Percentiles rank a stretch among this genome's conserved stretches.
These are phyloP conservation scores for Allygus modestus DNA, from an alignment of 2,888 invertebrate species.

Conservation along the genomic window DNA sequence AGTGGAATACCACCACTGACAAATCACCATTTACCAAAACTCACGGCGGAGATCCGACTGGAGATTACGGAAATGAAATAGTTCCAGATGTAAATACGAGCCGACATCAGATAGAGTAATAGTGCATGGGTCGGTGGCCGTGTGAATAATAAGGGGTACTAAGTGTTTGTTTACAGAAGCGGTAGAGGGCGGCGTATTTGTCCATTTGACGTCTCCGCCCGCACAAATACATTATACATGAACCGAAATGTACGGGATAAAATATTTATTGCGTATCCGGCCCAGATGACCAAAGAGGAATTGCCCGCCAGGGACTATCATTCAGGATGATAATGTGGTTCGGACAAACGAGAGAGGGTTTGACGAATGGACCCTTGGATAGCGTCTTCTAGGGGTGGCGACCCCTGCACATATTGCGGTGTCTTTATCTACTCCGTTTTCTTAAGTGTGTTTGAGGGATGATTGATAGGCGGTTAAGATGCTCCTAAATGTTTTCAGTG, in stretches of 20 bases:
- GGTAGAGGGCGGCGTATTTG: neutral
- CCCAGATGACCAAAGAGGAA: slow-evolving; percentile 22
- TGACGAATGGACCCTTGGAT: neutral
- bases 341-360: slow-evolving; percentile 8
- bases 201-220: neutral
- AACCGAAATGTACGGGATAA: neutral
- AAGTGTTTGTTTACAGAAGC: slow-evolving; percentile 19
- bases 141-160: neutral
- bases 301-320: neutral
- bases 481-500: neutral
- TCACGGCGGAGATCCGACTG: neutral
- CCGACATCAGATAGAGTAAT: slow-evolving; percentile 37
- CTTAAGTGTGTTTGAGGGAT: neutral
- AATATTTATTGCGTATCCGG: slow-evolving; percentile 30
- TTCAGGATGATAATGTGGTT: slow-evolving; percentile 14
- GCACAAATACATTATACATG: slow-evolving; percentile 20
- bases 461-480: neutral
- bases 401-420: slow-evolving; percentile 15
- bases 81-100: slow-evolving; percentile 13
- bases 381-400: too few relatives aligned
- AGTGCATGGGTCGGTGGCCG: slow-evolving; percentile 12
- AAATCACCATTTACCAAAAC: slow-evolving; percentile 15
- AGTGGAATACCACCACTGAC: neutral
- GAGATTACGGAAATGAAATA: neutral
- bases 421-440: slow-evolving; percentile 13